These are phyloP conservation scores for Diploscapter pachys DNA, from an alignment of 1,140 invertebrate species.

Conservation along the genomic window DNA sequence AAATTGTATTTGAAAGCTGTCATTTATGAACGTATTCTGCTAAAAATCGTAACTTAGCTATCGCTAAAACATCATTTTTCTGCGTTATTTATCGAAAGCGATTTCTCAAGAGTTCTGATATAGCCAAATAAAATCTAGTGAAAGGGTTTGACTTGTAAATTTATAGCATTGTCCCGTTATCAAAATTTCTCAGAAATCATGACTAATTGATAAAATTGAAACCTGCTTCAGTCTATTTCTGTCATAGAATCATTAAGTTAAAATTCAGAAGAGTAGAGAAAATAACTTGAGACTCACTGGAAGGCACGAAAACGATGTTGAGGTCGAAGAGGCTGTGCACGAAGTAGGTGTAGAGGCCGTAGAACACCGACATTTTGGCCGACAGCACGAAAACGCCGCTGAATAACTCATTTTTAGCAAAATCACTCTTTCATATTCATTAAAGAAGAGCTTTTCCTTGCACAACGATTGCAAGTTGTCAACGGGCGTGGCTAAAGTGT, in stretches of 20 bases:
- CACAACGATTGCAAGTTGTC: too few relatives aligned
- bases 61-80: too few relatives aligned
- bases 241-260: background rate
- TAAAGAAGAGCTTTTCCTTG: too few relatives aligned
- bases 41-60: too few relatives aligned
- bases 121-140: too few relatives aligned
- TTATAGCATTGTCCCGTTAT: too few relatives aligned
- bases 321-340: constrained; percentile 90
- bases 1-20: constrained; percentile 1
- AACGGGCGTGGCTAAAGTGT: too few relatives aligned
- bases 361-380: constrained; percentile 92
- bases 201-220: constrained; percentile 15
- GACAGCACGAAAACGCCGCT: constrained; percentile 83
- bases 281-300: constrained; percentile 66
- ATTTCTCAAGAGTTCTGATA: too few relatives aligned
- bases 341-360: constrained; percentile 95
- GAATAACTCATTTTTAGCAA: constrained; percentile 18
- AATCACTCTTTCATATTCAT: background rate
- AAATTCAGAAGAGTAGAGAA: background rate
- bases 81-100: too few relatives aligned
- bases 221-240: too few relatives aligned
- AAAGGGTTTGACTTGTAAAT: too few relatives aligned
- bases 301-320: constrained; percentile 88
- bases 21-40: too few relatives aligned
- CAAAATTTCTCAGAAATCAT: background rate